These are phyloP conservation scores for Rissa tridactyla DNA, from an alignment of 2,113 vertebrate genomes.

Conservation along the genomic window DNA sequence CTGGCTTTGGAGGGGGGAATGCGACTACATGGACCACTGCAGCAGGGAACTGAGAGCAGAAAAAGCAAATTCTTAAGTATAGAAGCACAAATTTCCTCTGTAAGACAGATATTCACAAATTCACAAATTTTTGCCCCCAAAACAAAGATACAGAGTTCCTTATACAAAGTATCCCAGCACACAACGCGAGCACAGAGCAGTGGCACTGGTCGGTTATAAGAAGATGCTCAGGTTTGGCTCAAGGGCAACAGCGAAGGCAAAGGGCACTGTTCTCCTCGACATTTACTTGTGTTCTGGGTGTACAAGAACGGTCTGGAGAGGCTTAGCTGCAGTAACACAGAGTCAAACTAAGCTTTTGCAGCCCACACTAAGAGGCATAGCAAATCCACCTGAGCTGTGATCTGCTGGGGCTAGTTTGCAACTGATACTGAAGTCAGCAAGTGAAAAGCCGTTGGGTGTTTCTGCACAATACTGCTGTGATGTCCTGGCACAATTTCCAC, in stretches of 20 bases:
- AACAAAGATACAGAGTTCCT: neutral
- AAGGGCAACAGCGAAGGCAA: neutral
- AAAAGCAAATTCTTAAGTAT: neutral
- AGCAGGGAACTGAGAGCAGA: neutral
- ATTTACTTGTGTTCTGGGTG: neutral
- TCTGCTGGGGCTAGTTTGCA: neutral
- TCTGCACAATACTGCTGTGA: neutral
- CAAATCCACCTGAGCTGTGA: neutral
- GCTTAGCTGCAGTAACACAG: neutral
- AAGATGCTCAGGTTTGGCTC: neutral
- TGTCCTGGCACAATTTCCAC: neutral
- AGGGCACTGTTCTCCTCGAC: accelerated
- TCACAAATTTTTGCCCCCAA: neutral
- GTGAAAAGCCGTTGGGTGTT: neutral
- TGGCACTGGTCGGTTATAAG: neutral
- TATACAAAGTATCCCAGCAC: neutral
- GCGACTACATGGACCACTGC: neutral
- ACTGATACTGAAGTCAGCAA: neutral
- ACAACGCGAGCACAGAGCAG: neutral
- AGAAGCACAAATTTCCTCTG: neutral
- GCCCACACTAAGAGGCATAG: neutral
- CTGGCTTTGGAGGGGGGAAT: neutral
- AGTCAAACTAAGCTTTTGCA: neutral
- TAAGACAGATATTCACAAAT: neutral
- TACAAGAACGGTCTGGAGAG: neutral